These are phyloP conservation scores for Epiperipatus broadwayi DNA, from an alignment of 2,888 invertebrate genomes.

Conservation along the genomic window DNA sequence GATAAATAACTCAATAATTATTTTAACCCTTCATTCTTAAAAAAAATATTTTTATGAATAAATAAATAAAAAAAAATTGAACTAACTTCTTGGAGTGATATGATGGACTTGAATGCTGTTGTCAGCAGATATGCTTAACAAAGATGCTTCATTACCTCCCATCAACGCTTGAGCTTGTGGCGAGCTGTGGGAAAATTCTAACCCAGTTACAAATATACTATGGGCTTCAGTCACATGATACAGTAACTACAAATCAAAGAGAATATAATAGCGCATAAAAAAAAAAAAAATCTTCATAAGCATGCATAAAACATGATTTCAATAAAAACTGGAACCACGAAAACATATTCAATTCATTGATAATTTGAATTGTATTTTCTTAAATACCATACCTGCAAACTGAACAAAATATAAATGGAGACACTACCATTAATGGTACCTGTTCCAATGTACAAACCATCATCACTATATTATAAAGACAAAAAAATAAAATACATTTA, in stretches of 20 bases:
- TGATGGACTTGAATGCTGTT: conserved; percentile 76
- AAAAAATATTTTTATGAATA: too few relatives aligned
- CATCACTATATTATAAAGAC: conserved; percentile 54
- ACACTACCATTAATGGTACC: conserved; percentile 88
- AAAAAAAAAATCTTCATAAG: too few relatives aligned
- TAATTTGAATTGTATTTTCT: too few relatives aligned
- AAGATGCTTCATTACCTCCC: conserved; percentile 49
- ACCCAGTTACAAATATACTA: conserved; percentile 88
- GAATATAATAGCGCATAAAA: too few relatives aligned
- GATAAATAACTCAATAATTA: too few relatives aligned
- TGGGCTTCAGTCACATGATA: conserved; percentile 66
- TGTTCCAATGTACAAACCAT: conserved; percentile 74
- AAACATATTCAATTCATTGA: too few relatives aligned
- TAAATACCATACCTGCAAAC: conserved; percentile 52
- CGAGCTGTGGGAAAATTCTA: conserved; percentile 55
- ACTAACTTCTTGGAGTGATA: too few relatives aligned
- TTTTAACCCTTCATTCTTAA: too few relatives aligned
- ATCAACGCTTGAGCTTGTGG: conserved; percentile 22
- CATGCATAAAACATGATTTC: too few relatives aligned
- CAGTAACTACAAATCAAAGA: conserved; percentile 48
- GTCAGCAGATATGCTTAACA: conserved; percentile 86
- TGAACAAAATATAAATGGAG: conserved; percentile 72
- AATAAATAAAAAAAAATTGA: too few relatives aligned
- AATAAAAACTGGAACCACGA: too few relatives aligned
- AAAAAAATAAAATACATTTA: conserved; percentile 4